phyloP scores from a whole-genome alignment of 2,797 vertebrate genomes.

The Gallirallus australis region DNA sequence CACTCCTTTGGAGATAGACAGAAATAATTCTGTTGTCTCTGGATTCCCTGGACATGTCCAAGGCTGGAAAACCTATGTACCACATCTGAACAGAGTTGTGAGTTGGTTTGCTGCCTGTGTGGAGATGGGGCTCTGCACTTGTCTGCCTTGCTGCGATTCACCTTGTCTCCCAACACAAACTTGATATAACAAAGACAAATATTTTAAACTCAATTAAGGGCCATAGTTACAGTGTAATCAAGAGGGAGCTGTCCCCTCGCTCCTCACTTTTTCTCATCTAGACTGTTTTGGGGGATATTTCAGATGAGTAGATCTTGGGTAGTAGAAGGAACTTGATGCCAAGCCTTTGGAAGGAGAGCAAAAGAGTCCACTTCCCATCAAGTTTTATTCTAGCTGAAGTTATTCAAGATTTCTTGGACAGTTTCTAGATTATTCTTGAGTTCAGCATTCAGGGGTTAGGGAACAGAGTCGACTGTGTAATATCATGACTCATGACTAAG shows the following conservation, averaged over 20 bases:
- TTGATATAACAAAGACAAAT: neutral
- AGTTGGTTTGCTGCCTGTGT: neutral
- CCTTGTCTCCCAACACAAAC: neutral
- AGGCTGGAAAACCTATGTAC: neutral
- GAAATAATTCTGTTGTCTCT: neutral
- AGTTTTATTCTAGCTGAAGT: neutral
- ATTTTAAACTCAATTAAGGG: neutral
- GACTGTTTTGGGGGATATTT: neutral
- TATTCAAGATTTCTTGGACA: neutral
- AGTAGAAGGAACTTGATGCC: neutral
- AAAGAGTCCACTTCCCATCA: neutral
- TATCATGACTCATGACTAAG: neutral
- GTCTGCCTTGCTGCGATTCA: neutral
- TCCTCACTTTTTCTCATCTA: neutral
- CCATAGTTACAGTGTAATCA: neutral
- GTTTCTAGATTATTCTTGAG: neutral
- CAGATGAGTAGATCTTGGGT: neutral
- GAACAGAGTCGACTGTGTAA: neutral
- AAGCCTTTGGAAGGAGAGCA: neutral
- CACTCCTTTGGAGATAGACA: neutral
- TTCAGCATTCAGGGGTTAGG: neutral
- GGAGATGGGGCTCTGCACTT: neutral
- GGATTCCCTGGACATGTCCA: neutral
- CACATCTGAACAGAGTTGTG: neutral
- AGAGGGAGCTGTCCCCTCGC: neutral